Percentiles rank a stretch among this genome's conserved stretches.
phyloP scores from a whole-genome alignment of 2,113 vertebrate genomes.

The Malaclemys terrapin region DNA sequence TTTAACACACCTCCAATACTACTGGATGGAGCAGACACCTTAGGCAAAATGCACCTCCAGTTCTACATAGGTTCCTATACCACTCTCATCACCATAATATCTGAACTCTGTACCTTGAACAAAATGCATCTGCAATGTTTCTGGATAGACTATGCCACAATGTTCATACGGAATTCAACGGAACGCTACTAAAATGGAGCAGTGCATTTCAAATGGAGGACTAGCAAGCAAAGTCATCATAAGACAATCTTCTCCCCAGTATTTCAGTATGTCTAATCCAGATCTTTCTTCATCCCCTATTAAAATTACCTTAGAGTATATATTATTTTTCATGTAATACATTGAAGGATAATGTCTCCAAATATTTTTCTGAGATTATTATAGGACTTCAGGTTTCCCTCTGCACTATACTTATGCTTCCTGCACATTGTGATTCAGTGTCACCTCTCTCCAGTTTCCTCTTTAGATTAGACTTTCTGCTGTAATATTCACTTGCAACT shows the following conservation, averaged over 20 bases:
- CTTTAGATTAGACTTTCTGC: not conserved
- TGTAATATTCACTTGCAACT: not conserved
- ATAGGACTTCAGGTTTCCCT: conserved; percentile 13
- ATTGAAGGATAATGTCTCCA: conserved; percentile 35
- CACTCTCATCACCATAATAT: not conserved
- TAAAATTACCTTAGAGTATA: conserved; percentile 33
- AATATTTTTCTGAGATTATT: conserved; percentile 46
- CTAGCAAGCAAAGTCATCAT: not conserved
- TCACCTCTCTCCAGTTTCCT: not conserved
- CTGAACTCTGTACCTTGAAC: not conserved
- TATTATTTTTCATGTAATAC: conserved; percentile 39
- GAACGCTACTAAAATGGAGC: not conserved
- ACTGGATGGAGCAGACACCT: not conserved
- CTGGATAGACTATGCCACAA: not conserved
- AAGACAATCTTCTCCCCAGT: not conserved
- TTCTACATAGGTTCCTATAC: not conserved
- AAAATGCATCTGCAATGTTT: not conserved
- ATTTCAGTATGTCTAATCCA: not conserved
- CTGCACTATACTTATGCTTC: not conserved
- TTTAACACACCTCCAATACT: not conserved
- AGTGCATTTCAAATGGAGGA: not conserved
- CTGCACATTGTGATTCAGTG: conserved; percentile 10
- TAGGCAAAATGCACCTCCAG: not conserved
- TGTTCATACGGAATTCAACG: not conserved
- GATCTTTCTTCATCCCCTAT: not conserved